These are phyloP conservation scores for Camptogramma bilineatum DNA, from an alignment of 2,888 invertebrate species.

Conservation along the genomic window DNA sequence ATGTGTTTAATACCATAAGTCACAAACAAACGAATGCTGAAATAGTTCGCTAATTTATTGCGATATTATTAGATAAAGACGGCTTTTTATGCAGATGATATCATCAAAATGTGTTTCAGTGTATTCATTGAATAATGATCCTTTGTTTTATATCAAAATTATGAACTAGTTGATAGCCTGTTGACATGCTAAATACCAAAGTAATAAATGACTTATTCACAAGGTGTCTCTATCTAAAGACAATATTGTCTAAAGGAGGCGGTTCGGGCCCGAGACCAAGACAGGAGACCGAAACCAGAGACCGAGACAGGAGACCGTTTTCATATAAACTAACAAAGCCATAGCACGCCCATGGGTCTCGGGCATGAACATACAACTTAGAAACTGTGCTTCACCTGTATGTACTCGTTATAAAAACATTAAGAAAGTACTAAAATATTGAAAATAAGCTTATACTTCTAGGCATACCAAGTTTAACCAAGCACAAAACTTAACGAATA, in stretches of 20 bases:
- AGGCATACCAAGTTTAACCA: not conserved
- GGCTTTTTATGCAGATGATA: constrained; percentile 6
- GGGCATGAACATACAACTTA: no score
- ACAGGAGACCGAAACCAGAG: no score
- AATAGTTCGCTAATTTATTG: constrained; percentile 1
- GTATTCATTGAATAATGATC: not conserved
- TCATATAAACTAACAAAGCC: no score
- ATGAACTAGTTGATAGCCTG: constrained; percentile 19
- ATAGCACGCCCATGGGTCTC: no score
- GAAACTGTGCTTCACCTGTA: no score
- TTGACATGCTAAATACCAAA: constrained; percentile 5
- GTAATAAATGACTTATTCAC: not conserved
- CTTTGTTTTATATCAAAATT: constrained; percentile 15
- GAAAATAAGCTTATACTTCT: no score
- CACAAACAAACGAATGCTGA: not conserved
- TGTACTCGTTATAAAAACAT: no score
- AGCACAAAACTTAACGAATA: no score
- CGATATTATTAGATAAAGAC: constrained; percentile 6
- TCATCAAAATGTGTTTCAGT: constrained; percentile 22
- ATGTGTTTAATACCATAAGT: not conserved
- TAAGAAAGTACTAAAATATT: no score
- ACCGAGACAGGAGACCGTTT: no score
- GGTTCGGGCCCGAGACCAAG: no score
- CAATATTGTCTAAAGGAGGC: not conserved
- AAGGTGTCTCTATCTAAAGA: not conserved